These are phyloP conservation scores for Geophilus truncorum DNA, from an alignment of 2,888 invertebrate genomes.

Conservation along the genomic window DNA sequence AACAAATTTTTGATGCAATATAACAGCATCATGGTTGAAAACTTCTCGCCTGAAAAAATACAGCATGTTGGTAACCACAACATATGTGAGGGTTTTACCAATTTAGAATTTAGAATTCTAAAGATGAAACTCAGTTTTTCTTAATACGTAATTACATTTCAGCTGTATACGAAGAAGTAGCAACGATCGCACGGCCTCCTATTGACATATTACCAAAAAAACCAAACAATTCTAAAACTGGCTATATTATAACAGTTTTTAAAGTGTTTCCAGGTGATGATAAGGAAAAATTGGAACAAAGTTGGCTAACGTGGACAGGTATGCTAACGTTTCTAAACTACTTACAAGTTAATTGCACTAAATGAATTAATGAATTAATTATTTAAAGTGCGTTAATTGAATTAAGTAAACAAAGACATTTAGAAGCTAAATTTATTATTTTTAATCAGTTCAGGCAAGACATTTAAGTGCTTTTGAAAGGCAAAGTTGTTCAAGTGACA, in stretches of 20 bases:
- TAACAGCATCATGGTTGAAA: constrained; percentile 27
- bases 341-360: constrained; percentile 21
- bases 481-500: not conserved
- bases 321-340: constrained; percentile 33
- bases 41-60: constrained; percentile 29
- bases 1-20: constrained; percentile 31
- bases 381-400: not conserved
- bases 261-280: constrained; percentile 94
- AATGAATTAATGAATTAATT: not conserved
- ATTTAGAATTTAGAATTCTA: not conserved
- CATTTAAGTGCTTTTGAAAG: not conserved
- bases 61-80: constrained; percentile 32
- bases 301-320: constrained; percentile 91
- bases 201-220: constrained; percentile 66
- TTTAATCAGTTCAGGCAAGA: not conserved
- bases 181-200: constrained; percentile 83
- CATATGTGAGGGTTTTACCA: not conserved
- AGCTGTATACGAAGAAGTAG: constrained; percentile 58
- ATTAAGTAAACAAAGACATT: not conserved
- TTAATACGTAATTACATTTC: too few relatives aligned
- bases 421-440: not conserved
- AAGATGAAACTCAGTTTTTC: not conserved
- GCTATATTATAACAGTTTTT: constrained; percentile 87
- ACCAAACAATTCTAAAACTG: constrained; percentile 69
- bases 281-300: constrained; percentile 82